A percentile compares a stretch with the other conserved stretches of the same genome.
phyloP scores from a whole-genome alignment of 2,888 invertebrate species.

The Tuta absoluta region DNA sequence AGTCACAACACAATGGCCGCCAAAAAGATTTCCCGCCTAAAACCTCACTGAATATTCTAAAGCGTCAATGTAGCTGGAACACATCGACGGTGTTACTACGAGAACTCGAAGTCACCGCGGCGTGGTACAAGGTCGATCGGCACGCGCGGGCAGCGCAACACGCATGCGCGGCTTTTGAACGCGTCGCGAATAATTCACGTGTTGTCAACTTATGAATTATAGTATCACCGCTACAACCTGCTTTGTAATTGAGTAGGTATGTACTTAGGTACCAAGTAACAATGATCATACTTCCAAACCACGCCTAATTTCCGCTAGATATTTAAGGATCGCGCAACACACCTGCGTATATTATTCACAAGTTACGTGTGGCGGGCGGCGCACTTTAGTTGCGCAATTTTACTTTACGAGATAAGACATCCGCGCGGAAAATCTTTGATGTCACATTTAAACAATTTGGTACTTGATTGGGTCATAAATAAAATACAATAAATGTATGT shows the following conservation, averaged over 20 bases:
- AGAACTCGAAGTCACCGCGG: conserved; percentile 35
- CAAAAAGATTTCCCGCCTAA: conserved; percentile 15
- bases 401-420: too few relatives aligned
- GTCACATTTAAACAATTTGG: too few relatives aligned
- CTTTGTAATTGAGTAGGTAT: neutral
- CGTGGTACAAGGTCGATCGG: conserved; percentile 53
- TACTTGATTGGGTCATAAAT: too few relatives aligned
- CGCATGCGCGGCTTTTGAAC: conserved; percentile 73
- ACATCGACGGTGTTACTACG: conserved; percentile 36
- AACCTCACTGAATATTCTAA: conserved; percentile 39
- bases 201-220: conserved; percentile 76
- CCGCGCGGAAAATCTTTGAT: too few relatives aligned
- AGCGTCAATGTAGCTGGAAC: conserved; percentile 56
- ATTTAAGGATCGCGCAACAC: too few relatives aligned
- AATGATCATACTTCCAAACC: too few relatives aligned
- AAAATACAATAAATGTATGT: too few relatives aligned
- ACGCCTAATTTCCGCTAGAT: too few relatives aligned
- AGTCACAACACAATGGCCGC: neutral
- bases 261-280: too few relatives aligned
- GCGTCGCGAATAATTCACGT: conserved; percentile 72
- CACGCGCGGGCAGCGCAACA: conserved; percentile 67
- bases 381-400: too few relatives aligned
- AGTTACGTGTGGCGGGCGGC: too few relatives aligned
- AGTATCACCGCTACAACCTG: conserved; percentile 49
- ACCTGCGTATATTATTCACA: too few relatives aligned